Base-by-base conservation (phyloP, 2,888 invertebrate genomes). In the Globia sparganii region DNA sequence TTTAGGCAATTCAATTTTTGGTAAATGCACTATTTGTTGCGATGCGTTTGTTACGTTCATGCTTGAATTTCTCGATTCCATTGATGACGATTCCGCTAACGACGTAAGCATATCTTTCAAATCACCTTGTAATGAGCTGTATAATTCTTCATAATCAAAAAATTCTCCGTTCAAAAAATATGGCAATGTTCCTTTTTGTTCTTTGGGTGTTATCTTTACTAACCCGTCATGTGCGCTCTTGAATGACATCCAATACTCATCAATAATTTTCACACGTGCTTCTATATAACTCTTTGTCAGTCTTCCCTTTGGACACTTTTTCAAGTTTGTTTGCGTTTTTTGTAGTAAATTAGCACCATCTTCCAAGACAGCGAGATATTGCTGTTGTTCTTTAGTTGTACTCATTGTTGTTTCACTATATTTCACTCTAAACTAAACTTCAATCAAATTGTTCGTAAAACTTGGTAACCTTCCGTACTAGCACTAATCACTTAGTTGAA, bases 261-360 rank as follows among this genome's bases (percentile, higher is more conserved):
- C n/a, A 58, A 58, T 58, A 58, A 15, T 58, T 58, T 58, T n/a
- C 58, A 58, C 58, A 13, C 58, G 58, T 58, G 58, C 58, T 58
- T 58, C n/a, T 5, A n/a, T 28, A n/a, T 28, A 58, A 58, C 58
- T n/a, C 6, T 58, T 58, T 58, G 58, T 28, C 58, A 58, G 15
- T 58, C 58, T 58, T 58, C 58, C 58, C n/a, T 28, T 58, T 58
- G n/a, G n/a, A 58, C n/a, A 28, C 58, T 58, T 58, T 15, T 58
- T 58, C n/a, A 58, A n/a, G 15, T n/a, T n/a, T n/a, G n/a, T 58
- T 58, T 58, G n/a, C 58, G n/a, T 25, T n/a, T 58, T 58, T 58
- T 58, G 58, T n/a, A 56, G 4, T n/a, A 56, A 56, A 56, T 56
- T 56, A 56, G 56, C 56, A 56, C 56, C 56, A 56, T 56, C 56